Conservation (phyloP, 2,888 invertebrate genomes). For the Callyntrura guangdongensis region DNA sequence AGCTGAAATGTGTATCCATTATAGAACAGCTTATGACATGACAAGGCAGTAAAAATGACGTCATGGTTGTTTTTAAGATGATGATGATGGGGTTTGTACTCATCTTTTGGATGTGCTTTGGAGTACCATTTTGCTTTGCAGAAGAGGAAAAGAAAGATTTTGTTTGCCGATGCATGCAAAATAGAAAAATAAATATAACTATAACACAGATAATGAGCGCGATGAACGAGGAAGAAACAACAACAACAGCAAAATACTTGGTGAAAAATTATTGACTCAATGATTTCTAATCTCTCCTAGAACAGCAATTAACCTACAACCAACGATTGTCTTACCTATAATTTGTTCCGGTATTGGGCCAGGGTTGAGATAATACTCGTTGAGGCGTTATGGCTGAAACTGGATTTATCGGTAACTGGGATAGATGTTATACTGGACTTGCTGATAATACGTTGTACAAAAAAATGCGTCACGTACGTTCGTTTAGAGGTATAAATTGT, state of each 20-base stretch:
- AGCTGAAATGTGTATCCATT: neutral
- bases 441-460: too few relatives aligned
- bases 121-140: neutral
- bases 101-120: neutral
- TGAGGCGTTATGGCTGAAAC: too few relatives aligned
- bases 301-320: slow-evolving; percentile 43
- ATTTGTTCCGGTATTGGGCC: neutral
- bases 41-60: slow-evolving; percentile 28
- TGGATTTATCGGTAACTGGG: too few relatives aligned
- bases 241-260: neutral
- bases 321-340: neutral
- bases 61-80: slow-evolving; percentile 3
- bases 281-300: slow-evolving; percentile 41
- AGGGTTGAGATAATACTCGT: neutral
- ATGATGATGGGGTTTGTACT: neutral
- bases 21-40: neutral
- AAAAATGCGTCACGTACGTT: too few relatives aligned
- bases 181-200: neutral
- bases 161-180: neutral
- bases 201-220: neutral
- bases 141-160: neutral
- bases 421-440: too few relatives aligned
- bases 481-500: too few relatives aligned
- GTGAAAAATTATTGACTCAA: neutral
- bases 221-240: neutral